A percentile compares a stretch with the other conserved stretches of the same genome.
These are phyloP conservation scores for Habropoda laboriosa DNA, from an alignment of 1,140 invertebrate genomes.

Conservation along the genomic window DNA sequence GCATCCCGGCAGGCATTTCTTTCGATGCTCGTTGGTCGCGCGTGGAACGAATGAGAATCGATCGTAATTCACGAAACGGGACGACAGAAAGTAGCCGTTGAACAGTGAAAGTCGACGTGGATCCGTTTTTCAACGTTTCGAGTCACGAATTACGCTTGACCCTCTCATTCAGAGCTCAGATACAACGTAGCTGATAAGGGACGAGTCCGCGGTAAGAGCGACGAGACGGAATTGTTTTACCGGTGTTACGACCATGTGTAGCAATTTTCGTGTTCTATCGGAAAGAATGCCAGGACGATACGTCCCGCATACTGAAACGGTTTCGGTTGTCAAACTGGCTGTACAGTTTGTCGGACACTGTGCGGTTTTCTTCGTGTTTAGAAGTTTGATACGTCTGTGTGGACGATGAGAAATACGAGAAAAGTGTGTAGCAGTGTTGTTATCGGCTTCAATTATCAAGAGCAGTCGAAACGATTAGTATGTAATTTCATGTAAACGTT, in stretches of 20 bases:
- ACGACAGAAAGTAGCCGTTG: constrained; percentile 18
- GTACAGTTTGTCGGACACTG: too few relatives aligned
- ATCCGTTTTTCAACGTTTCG: constrained; percentile 31
- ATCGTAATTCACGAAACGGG: background rate
- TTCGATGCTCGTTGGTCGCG: background rate
- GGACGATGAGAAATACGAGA: too few relatives aligned
- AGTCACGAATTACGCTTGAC: constrained; percentile 9
- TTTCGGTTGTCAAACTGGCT: background rate
- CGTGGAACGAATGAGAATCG: constrained; percentile 22
- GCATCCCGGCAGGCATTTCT: background rate
- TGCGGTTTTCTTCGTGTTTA: too few relatives aligned
- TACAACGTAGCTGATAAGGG: background rate
- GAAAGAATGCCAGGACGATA: background rate
- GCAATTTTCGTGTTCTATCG: background rate
- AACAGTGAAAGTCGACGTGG: constrained; percentile 32
- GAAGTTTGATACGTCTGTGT: too few relatives aligned
- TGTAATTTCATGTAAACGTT: too few relatives aligned
- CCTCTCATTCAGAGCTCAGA: background rate
- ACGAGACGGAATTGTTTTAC: background rate
- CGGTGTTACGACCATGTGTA: background rate
- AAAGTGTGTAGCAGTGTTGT: too few relatives aligned
- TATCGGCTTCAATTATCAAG: too few relatives aligned
- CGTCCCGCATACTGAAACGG: background rate
- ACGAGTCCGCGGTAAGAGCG: background rate
- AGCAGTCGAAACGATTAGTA: too few relatives aligned